phyloP scores from a whole-genome alignment of 2,888 invertebrate species.

The Hemaris fuciformis region DNA sequence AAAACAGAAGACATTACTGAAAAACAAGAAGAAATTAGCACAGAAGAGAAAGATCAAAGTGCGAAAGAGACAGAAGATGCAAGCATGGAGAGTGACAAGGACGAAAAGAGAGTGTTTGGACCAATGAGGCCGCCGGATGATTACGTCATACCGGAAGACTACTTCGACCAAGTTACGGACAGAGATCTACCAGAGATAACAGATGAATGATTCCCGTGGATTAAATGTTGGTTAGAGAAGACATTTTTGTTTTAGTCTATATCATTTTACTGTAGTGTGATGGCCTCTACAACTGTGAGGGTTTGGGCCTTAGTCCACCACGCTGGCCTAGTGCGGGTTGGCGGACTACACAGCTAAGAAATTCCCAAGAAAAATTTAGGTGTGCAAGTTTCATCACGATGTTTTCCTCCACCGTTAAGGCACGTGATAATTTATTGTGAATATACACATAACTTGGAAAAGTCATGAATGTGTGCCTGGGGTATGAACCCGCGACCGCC shows the following conservation, averaged over 20 bases:
- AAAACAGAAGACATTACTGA: conserved; percentile 16
- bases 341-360: too few species aligned
- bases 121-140: conserved; percentile 76
- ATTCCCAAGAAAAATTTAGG: too few species aligned
- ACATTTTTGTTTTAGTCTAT: neutral
- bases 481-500: neutral
- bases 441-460: too few species aligned
- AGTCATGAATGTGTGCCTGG: neutral
- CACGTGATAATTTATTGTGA: too few species aligned
- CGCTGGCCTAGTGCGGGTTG: too few species aligned
- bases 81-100: conserved; percentile 16
- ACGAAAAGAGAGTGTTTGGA: conserved; percentile 61
- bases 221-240: neutral
- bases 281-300: too few species aligned
- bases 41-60: conserved; percentile 12
- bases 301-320: too few species aligned
- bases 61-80: conserved; percentile 13
- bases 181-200: conserved; percentile 72
- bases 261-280: too few species aligned
- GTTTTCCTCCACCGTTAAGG: too few species aligned
- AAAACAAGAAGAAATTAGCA: neutral
- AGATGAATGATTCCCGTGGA: conserved; percentile 48
- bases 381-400: too few species aligned
- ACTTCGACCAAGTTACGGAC: conserved; percentile 68
- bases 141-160: conserved; percentile 70